A percentile compares a stretch with the other conserved stretches of the same genome.
phyloP scores from a whole-genome alignment of 2,888 invertebrate genomes.

The Atethmia centrago region DNA sequence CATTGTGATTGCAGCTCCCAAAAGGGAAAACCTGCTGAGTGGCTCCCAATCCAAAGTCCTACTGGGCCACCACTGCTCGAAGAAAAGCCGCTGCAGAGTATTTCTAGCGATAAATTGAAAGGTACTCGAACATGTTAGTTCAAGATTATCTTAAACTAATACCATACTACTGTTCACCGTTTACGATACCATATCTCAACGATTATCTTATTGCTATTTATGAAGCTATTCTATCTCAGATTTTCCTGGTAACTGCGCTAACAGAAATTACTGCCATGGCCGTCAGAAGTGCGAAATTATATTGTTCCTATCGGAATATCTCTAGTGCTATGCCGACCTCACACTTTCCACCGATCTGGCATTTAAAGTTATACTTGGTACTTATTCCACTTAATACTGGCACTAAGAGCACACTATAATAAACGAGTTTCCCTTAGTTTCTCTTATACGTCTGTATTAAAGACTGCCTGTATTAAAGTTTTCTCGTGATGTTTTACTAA shows the following conservation, averaged over 20 bases:
- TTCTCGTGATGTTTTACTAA: constrained; percentile 9
- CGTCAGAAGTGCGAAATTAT: constrained; percentile 32
- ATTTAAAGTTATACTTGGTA: constrained; percentile 42
- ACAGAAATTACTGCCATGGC: background rate
- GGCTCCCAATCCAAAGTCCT: too few relatives aligned
- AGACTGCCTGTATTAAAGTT: constrained; percentile 13
- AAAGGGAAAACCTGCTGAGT: too few relatives aligned
- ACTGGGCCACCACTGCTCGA: too few relatives aligned
- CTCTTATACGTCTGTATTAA: constrained; percentile 39
- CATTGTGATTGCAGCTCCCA: too few relatives aligned
- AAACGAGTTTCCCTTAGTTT: constrained; percentile 34
- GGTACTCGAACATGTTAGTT: constrained; percentile 12
- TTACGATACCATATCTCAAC: constrained; percentile 57
- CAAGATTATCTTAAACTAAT: constrained; percentile 34
- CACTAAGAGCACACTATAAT: constrained; percentile 40
- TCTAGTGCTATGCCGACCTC: constrained; percentile 16
- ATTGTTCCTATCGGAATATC: constrained; percentile 44
- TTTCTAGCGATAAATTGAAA: constrained; percentile 36
- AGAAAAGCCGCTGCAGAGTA: background rate
- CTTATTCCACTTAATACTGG: constrained; percentile 43
- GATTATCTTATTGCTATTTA: constrained; percentile 56
- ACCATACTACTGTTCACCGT: constrained; percentile 46
- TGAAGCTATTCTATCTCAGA: constrained; percentile 25
- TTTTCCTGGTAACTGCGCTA: constrained; percentile 17
- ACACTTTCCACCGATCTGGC: constrained; percentile 49